Percentiles rank a stretch among this genome's conserved stretches.
Conservation (phyloP, 2,113 vertebrate genomes). For the Ivindomyrus marchei region DNA sequence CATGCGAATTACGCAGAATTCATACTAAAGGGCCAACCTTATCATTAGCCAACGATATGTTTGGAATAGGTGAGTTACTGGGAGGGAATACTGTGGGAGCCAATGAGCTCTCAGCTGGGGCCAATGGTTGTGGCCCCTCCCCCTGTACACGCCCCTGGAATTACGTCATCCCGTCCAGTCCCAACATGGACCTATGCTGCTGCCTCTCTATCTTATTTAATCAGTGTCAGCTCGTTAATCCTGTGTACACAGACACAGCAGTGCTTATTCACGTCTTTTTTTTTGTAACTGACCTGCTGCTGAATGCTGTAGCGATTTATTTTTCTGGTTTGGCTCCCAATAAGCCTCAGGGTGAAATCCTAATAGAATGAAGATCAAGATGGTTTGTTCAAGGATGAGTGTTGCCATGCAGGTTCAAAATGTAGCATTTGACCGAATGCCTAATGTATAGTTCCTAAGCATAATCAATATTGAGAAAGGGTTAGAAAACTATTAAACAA, state of each 20-base stretch:
- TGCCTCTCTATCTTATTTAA: conserved; percentile 60
- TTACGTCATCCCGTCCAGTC: background rate
- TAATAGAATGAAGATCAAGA: background rate
- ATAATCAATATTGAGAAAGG: conserved; percentile 1
- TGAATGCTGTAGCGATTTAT: conserved; percentile 41
- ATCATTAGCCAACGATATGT: background rate
- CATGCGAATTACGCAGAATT: background rate
- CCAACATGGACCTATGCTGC: conserved; percentile 23
- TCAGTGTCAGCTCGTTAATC: conserved; percentile 45
- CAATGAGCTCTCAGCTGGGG: background rate
- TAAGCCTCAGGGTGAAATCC: background rate
- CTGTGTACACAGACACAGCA: background rate
- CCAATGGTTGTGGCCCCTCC: background rate
- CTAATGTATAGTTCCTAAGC: background rate
- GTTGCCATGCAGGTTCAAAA: background rate
- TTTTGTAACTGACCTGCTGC: conserved; percentile 40
- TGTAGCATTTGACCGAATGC: background rate
- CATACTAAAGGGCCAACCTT: background rate
- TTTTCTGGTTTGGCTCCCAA: conserved; percentile 28
- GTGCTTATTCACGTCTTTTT: conserved; percentile 48
- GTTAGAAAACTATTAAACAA: background rate
- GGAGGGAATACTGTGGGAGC: background rate
- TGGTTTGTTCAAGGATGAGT: background rate
- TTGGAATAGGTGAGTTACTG: background rate
- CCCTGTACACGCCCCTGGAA: background rate